These are phyloP conservation scores for Hirudinaria manillensis DNA, from an alignment of 2,888 invertebrate genomes.

Conservation along the genomic window DNA sequence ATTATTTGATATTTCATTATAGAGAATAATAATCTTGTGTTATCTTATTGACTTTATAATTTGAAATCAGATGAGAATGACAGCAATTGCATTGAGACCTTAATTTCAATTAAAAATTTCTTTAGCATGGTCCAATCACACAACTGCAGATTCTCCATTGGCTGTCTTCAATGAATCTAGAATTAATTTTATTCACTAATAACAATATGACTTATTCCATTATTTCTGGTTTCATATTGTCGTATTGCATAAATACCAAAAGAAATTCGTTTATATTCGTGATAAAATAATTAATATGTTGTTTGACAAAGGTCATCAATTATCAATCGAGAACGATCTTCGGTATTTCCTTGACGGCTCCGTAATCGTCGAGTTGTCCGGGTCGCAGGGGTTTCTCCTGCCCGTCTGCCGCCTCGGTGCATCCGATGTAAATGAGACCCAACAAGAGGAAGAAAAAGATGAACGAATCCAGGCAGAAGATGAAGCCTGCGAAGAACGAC, in stretches of 20 bases:
- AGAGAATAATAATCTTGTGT: too few species aligned
- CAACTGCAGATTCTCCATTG: too few species aligned
- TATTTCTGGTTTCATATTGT: not conserved
- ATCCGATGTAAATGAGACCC: slow-evolving; percentile 12
- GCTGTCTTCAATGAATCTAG: too few species aligned
- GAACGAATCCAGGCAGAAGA: slow-evolving; percentile 45
- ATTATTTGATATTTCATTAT: too few species aligned
- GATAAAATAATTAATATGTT: too few species aligned
- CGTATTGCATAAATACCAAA: not conserved
- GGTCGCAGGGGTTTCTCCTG: not conserved
- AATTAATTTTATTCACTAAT: not conserved
- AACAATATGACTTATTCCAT: not conserved
- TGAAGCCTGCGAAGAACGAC: slow-evolving; percentile 46
- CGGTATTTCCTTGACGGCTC: not conserved
- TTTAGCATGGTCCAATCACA: too few species aligned
- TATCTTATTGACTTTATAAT: too few species aligned
- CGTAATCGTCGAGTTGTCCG: not conserved
- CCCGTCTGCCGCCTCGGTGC: not conserved
- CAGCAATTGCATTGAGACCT: too few species aligned
- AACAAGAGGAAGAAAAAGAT: slow-evolving; percentile 39
- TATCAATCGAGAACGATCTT: not conserved
- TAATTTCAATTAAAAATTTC: too few species aligned
- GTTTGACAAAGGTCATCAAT: too few species aligned
- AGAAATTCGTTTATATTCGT: too few species aligned
- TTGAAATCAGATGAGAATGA: too few species aligned